Base-by-base conservation (phyloP, 2,888 invertebrate genomes). In the Pecten maximus region DNA sequence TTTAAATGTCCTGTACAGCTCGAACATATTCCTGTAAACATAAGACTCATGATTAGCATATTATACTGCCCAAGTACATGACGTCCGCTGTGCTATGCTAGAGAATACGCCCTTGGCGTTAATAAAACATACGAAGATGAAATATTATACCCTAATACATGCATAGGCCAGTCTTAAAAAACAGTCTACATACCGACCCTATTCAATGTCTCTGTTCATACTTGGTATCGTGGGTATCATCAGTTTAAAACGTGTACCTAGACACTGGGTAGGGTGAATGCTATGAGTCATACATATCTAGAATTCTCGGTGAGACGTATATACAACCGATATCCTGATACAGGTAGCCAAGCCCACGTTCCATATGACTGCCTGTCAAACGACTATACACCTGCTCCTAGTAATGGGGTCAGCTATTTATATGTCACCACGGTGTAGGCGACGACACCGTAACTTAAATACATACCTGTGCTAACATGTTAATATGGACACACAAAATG, bases 361-460 rank as follows among this genome's bases (percentile, higher is more conserved):
- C 74, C 74, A 74, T 35, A 10, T 74, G 35, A 74, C 74, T 74
- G 74, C 74, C 23, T 74, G 74, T 74, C 74, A 74, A 74, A 74
- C 74, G 28, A 74, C 74, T 6, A 1, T 54, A 54, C 54, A 54
- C 54, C 54, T 54, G 54, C 54, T 19, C 0, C 23, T 74, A 12
- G 35, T 35, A 74, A 74, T 15, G 8, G 35, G 74, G 74, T 74
- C 74, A 74, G 74, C 28, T 74, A 74, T 74, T 6, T 35, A 74
- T 74, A 74, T 23, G 10, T 74, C 74, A 74, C 74, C 35, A 28
- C 74, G 10, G 35, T 74, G 74, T 74, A 23, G 54, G 54, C 19
- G 54, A 54, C 54, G 19, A 8, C 74, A 74, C 35, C 10, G 74
- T 74, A 74, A 74, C 74, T 74, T 74, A 74, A 74, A 28, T 28